Base-by-base conservation (phyloP, 2,113 vertebrate genomes). In the Jaculus jaculus region DNA sequence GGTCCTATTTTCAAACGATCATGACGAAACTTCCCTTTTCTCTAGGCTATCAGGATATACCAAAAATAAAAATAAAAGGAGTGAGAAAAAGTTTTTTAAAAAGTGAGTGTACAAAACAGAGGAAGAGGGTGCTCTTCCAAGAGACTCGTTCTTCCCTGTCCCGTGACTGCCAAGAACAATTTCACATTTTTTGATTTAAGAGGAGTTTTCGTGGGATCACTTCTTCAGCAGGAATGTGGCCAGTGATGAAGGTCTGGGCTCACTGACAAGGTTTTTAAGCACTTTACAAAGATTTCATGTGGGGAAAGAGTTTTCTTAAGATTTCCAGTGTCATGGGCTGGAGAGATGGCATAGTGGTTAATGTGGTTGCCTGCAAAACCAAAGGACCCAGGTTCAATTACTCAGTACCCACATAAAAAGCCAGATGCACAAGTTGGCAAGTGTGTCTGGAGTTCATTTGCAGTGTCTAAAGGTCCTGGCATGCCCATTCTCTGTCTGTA, bases 181-280 rank as follows among this genome's bases (percentile, higher is more conserved):
- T 96, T 84, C 66, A 42, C 94, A 85, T 34, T 73, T 93, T 87
- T 80, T 96, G 63, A 94, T 95, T 97, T 97, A 86, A 80, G 87
- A 95, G 75, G 20, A 82, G 58, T 90, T n/a, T 85, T 93, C 72
- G 79, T 66, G 84, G 54, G 81, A 96, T 97, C 84, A 94, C 83
- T 95, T 97, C 96, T 96, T 96, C 51, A 82, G 86, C 12, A 73
- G 97, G 92, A 96, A n/a, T 84, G 18, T 4, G 13, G 85, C 96
- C 96, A 96, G 30, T 77, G 91, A 96, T 96, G 97, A 97, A 97
- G 83, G 90, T 86, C 75, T 73, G 80, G 74, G 71, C 54, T 90
- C 66, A 47, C 89, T 71, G 66, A 60, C 94, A 92, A 89, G 60
- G 69, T 26, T 96, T 82, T 97, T 63, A 87, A 95, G 73, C 84